Conservation (phyloP, 2,797 vertebrate genomes). For the Oophaga sylvatica region DNA sequence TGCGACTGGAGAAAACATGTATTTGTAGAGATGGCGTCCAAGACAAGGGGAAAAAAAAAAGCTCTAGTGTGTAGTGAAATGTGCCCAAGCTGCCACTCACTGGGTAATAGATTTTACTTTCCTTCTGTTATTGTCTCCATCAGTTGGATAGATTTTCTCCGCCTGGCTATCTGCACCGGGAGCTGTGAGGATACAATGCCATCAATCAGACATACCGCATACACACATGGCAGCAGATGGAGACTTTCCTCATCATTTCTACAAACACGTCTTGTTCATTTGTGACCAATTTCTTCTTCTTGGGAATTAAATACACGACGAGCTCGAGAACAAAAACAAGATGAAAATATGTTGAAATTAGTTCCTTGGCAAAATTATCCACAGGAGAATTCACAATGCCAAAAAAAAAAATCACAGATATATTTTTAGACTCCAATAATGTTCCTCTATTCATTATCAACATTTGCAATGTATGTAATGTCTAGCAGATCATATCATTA, state of each 20-base stretch:
- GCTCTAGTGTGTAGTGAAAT: slow-evolving; percentile 3
- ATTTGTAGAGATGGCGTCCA: slow-evolving; percentile 16
- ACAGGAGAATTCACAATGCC: not conserved
- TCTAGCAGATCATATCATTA: not conserved
- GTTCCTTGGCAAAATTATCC: slow-evolving; percentile 41
- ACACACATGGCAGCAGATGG: slow-evolving; percentile 29
- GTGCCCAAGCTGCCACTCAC: slow-evolving; percentile 39
- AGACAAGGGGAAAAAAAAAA: not conserved
- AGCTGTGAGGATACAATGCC: slow-evolving; percentile 32
- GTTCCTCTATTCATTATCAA: slow-evolving; percentile 7
- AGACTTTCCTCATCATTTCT: slow-evolving; percentile 37
- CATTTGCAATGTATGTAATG: slow-evolving; percentile 15
- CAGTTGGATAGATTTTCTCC: slow-evolving; percentile 29
- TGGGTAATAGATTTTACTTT: slow-evolving; percentile 24
- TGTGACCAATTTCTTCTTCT: slow-evolving; percentile 36
- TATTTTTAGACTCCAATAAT: slow-evolving; percentile 20
- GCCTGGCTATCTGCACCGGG: slow-evolving; percentile 31
- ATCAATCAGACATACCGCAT: slow-evolving; percentile 31
- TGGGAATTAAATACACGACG: slow-evolving; percentile 42
- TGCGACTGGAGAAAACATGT: slow-evolving; percentile 17
- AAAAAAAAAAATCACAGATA: not conserved
- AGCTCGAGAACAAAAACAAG: slow-evolving; percentile 39
- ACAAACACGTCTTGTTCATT: slow-evolving; percentile 42
- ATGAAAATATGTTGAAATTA: slow-evolving; percentile 40
- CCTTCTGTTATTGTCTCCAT: slow-evolving; percentile 44